Percentiles rank a stretch among this genome's conserved stretches.
Conservation (phyloP, 2,888 invertebrate genomes). For the Doris montereyensis region DNA sequence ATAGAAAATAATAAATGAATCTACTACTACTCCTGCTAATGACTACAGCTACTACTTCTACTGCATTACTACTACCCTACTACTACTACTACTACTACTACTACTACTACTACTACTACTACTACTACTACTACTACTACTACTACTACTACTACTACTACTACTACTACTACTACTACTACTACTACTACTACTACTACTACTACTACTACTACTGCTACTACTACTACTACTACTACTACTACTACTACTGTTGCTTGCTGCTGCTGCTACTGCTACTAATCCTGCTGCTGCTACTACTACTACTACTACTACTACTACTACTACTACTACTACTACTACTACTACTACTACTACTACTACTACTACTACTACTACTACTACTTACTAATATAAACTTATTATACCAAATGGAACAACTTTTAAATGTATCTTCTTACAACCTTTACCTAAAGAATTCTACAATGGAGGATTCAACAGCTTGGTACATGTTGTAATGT, state of each 20-base stretch:
- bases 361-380: constrained; percentile 21
- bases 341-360: constrained; percentile 23
- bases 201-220: constrained; percentile 30
- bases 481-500: constrained; percentile 67
- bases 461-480: constrained; percentile 52
- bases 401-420: too few species aligned
- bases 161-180: constrained; percentile 13
- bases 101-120: not conserved
- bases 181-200: constrained; percentile 26
- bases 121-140: not conserved
- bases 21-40: not conserved
- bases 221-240: constrained; percentile 8
- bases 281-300: not conserved
- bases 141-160: not conserved
- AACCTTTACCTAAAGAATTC: too few species aligned
- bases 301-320: constrained; percentile 30
- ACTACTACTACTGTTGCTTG: not conserved
- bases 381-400: too few species aligned
- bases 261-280: not conserved
- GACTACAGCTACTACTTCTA: not conserved
- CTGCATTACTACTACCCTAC: not conserved
- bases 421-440: too few species aligned
- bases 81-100: not conserved
- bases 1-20: too few species aligned
- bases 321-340: constrained; percentile 27